Evolutionary conservation across 2,113 vertebrate species (phyloP).

Genomic region (Entomyzon cyanotis): DNA sequence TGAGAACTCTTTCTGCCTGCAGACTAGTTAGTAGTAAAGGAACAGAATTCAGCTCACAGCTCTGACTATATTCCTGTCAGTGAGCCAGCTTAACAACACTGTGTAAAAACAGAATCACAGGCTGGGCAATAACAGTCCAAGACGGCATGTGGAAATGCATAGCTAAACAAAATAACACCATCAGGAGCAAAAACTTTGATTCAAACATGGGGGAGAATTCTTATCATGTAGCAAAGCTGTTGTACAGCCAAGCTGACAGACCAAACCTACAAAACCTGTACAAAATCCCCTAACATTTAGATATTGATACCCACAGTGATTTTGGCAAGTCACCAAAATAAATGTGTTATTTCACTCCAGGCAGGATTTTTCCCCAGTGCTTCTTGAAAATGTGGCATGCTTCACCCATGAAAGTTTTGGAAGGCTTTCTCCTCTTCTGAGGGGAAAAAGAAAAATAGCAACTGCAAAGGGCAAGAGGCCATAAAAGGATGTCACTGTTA

Average conservation of each 20-base stretch:
- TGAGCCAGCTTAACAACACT: neutral
- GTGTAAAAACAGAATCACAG: neutral
- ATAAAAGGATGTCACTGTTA: slow-evolving; percentile 19
- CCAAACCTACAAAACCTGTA: neutral
- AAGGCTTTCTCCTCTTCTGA: neutral
- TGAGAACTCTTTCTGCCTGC: neutral
- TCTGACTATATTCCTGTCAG: neutral
- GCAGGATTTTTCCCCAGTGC: neutral
- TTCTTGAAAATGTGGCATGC: neutral
- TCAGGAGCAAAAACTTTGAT: neutral
- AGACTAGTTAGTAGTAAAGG: neutral
- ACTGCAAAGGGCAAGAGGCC: neutral
- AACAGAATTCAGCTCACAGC: neutral
- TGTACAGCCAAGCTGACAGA: neutral
- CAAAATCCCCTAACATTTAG: neutral
- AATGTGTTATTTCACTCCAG: neutral
- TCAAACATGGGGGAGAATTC: neutral
- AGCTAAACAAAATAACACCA: neutral
- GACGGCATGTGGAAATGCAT: neutral
- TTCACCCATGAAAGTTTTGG: neutral
- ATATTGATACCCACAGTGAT: neutral
- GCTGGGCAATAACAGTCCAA: neutral
- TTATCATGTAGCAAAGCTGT: neutral
- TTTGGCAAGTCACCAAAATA: neutral
- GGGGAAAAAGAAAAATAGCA: neutral